Conservation (phyloP, 2,888 invertebrate species). For the Philonicus albiceps region DNA sequence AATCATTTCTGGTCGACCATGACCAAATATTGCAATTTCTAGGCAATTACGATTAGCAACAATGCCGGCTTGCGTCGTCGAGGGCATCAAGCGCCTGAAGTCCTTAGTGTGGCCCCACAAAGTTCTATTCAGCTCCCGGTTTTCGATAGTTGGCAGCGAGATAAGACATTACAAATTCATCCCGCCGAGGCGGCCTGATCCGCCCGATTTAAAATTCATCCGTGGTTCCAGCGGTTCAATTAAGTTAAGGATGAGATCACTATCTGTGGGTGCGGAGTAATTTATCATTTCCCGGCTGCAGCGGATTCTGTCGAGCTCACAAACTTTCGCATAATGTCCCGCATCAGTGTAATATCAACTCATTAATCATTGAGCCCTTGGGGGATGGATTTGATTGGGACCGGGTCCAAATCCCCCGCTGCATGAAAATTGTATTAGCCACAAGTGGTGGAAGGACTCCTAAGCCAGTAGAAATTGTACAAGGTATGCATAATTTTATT, state of each 20-base stretch:
- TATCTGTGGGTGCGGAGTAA: slow-evolving; percentile 27
- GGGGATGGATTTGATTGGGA: not conserved
- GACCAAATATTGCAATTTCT: not conserved
- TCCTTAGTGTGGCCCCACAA: not conserved
- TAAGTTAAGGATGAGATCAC: slow-evolving; percentile 11
- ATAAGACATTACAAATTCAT: slow-evolving; percentile 21
- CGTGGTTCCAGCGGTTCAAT: slow-evolving; percentile 10
- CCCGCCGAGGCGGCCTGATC: not conserved
- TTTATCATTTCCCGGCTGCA: slow-evolving; percentile 21
- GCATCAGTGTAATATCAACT: slow-evolving; percentile 19
- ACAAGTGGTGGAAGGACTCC: not conserved
- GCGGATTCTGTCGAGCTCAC: not conserved
- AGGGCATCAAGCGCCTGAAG: not conserved
- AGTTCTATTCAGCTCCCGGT: not conserved
- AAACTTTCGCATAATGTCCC: slow-evolving; percentile 19
- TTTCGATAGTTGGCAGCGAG: not conserved
- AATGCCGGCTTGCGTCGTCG: not conserved
- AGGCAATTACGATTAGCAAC: not conserved
- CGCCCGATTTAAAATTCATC: slow-evolving; percentile 17
- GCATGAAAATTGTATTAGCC: not conserved
- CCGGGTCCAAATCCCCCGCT: not conserved
- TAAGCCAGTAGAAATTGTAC: not conserved
- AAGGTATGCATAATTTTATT: not conserved
- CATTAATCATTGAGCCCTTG: slow-evolving; percentile 5
- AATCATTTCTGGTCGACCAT: slow-evolving; percentile 1